Evolutionary conservation across 2,113 vertebrate genomes (phyloP).

Genomic region (Nansenia antarctica): DNA sequence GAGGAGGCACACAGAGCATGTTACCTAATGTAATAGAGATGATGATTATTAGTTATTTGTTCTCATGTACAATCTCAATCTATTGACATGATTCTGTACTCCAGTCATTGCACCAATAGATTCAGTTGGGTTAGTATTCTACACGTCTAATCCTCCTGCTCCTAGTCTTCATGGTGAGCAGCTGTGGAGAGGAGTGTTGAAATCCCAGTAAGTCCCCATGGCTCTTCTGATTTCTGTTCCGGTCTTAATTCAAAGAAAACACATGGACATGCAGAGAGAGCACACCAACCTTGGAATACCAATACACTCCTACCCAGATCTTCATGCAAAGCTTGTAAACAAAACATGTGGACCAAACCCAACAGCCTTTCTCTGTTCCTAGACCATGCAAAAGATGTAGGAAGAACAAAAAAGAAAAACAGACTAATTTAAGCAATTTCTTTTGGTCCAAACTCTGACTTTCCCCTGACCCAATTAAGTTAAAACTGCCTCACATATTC

Average conservation of each 20-base stretch:
- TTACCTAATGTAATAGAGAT: too few species aligned
- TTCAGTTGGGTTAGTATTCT: background rate
- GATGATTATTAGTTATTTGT: too few species aligned
- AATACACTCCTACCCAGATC: background rate
- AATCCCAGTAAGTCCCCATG: background rate
- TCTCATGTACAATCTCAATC: too few species aligned
- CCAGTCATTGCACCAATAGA: too few species aligned
- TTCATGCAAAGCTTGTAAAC: constrained; percentile 19
- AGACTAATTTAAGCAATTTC: background rate
- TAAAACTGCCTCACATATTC: background rate
- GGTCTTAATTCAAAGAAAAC: background rate
- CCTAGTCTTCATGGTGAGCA: background rate
- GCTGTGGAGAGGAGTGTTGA: background rate
- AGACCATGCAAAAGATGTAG: background rate
- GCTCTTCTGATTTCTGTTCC: background rate
- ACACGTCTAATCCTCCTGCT: too few species aligned
- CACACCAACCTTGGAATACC: background rate
- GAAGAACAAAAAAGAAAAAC: background rate
- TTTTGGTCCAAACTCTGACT: background rate
- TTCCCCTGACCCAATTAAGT: background rate
- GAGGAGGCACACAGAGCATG: background rate
- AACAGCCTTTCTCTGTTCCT: background rate
- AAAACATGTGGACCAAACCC: constrained; percentile 1
- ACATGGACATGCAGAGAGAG: background rate
- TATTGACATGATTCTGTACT: too few species aligned